A percentile compares a stretch with the other conserved stretches of the same genome.
Evolutionary conservation across 2,888 invertebrate genomes (phyloP).

Genomic region (Andrena dorsata): DNA sequence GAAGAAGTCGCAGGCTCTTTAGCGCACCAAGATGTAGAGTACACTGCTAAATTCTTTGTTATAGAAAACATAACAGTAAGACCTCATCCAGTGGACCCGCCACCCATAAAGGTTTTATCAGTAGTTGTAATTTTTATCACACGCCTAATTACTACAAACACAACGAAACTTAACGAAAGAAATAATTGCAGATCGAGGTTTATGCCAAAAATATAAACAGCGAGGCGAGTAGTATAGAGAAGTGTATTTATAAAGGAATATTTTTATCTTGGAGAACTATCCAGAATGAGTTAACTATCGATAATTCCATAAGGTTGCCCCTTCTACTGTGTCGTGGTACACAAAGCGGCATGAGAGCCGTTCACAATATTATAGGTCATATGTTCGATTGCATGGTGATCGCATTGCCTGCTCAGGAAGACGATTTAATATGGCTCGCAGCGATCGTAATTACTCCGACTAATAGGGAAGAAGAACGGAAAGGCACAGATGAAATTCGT

Average conservation of each 20-base stretch:
- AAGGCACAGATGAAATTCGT: conserved; percentile 64
- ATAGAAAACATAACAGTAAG: conserved; percentile 61
- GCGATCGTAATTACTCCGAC: conserved; percentile 74
- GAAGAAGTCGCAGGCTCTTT: conserved; percentile 79
- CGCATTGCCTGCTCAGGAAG: conserved; percentile 70
- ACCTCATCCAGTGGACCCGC: conserved; percentile 69
- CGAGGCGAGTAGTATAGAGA: conserved; percentile 48
- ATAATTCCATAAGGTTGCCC: conserved; percentile 75
- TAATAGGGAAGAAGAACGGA: conserved; percentile 42
- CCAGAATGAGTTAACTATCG: conserved; percentile 33
- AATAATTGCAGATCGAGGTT: conserved; percentile 70
- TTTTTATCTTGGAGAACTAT: conserved; percentile 79
- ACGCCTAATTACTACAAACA: neutral
- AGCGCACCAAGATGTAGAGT: conserved; percentile 77
- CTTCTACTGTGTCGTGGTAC: conserved; percentile 81
- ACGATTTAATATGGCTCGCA: conserved; percentile 81
- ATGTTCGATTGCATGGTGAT: conserved; percentile 82
- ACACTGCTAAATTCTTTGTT: conserved; percentile 74
- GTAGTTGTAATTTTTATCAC: conserved; percentile 1
- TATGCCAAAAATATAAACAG: conserved; percentile 46
- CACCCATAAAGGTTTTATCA: conserved; percentile 73
- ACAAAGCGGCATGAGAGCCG: conserved; percentile 71
- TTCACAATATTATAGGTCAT: conserved; percentile 75
- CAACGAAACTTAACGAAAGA: neutral
- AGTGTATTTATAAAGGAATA: conserved; percentile 78